A percentile compares a stretch with the other conserved stretches of the same genome.
These are phyloP conservation scores for Pseudonaja textilis DNA, from an alignment of 2,113 vertebrate genomes.

Conservation along the genomic window DNA sequence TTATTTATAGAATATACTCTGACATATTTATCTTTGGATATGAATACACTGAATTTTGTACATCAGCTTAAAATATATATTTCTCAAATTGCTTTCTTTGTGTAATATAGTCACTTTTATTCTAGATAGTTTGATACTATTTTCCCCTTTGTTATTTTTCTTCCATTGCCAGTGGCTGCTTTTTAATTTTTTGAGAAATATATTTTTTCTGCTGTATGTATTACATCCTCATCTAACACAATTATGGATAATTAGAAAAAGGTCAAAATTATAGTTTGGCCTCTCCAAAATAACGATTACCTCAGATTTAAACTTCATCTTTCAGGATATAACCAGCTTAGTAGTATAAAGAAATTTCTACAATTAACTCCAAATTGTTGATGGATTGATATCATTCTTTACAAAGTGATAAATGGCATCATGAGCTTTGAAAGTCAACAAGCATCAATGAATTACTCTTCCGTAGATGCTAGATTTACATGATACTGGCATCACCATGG, in stretches of 20 bases:
- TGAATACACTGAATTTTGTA: neutral
- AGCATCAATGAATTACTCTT: constrained; percentile 48
- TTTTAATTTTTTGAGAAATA: neutral
- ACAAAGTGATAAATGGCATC: constrained; percentile 7
- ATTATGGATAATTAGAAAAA: neutral
- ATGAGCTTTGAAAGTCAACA: neutral
- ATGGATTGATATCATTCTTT: neutral
- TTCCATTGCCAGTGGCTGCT: neutral
- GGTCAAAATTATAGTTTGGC: neutral
- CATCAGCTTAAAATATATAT: neutral
- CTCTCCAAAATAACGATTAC: neutral
- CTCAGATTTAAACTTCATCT: neutral
- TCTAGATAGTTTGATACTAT: neutral
- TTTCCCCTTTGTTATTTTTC: neutral
- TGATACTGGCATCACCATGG: constrained; percentile 38
- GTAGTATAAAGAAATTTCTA: neutral
- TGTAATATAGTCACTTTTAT: neutral
- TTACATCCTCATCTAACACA: neutral
- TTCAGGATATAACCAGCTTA: neutral
- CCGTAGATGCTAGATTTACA: constrained; percentile 39
- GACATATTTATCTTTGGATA: neutral
- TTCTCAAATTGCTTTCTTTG: neutral
- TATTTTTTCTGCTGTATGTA: neutral
- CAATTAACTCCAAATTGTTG: neutral
- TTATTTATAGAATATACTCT: neutral